Evolutionary conservation across 2,797 vertebrate genomes (phyloP), one percentile per base, ranked within the genome.

Genomic region (Galago senegalensis): DNA sequence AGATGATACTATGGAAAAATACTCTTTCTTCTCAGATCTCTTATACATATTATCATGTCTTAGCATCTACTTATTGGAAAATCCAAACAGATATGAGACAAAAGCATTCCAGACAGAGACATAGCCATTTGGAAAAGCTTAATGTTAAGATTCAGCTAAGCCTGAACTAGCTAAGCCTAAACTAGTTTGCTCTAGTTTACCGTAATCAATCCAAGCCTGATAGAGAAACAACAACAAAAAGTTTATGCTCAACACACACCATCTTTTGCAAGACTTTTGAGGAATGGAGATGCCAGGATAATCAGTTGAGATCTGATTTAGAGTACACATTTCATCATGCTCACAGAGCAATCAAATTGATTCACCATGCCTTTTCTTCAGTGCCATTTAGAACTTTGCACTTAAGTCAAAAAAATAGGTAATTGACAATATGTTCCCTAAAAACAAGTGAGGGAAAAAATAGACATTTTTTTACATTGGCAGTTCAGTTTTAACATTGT

Each of bases 291-390:
- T 29, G 3, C n/a, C 10, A n/a, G 11, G 27, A 69, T 9, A 63
- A 25, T 85, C 27, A 79, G 80, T 63, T 25, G n/a, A 49, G 43
- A 25, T 79, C 40, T 70, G 7, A 63, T 85, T 40, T 85, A 79
- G 11, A 90, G 72, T 53, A 53, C 69, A 14, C 89, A 84, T 49
- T 94, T 89, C 80, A 77, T 94, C 40, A 31, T 25, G 72, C 25
- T 67, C 31, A 25, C 14, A 53, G 23, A 61, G 5, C 56, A 89
- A 40, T 85, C 61, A 89, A 77, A 77, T 37, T 46, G 70, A 84
- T 34, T 58, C 3, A 25, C 49, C 53, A 20, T 89, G 49, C 2
- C 9, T 79, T 89, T 89, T 31, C 46, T 27, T 53, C 67, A 77
- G 40, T 60, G 20, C 53, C 72, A 79, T 20, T 60, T 61, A 84